Evolutionary conservation across 2,797 vertebrate genomes (phyloP).

Genomic region (Mallotus villosus): DNA sequence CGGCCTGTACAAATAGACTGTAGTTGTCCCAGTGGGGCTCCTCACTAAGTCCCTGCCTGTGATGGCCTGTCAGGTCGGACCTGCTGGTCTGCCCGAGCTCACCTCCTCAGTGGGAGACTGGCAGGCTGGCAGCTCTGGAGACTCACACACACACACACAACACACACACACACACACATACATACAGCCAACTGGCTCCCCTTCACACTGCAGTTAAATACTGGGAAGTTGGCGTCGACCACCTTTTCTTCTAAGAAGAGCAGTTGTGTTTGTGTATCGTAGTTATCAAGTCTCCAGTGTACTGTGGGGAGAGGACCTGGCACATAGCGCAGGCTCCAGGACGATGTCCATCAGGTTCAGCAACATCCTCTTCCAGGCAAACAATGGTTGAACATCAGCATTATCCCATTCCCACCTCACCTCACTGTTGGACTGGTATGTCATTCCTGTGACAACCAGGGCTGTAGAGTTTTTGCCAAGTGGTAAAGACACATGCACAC

Average conservation of each 20-base stretch:
- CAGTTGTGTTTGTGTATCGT: too few species aligned
- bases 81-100: constrained; percentile 14
- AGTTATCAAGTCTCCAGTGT: too few species aligned
- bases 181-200: constrained; percentile 16
- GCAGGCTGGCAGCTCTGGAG: constrained; percentile 32
- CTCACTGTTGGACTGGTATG: neutral
- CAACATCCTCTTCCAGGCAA: too few species aligned
- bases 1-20: neutral
- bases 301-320: neutral
- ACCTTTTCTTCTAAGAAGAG: too few species aligned
- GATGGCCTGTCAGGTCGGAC: constrained; percentile 24
- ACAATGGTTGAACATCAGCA: neutral
- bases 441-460: neutral
- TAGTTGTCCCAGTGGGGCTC: too few species aligned
- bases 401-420: neutral
- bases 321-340: neutral
- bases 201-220: neutral
- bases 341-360: too few species aligned
- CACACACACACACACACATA: constrained; percentile 37
- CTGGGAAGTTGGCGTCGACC: too few species aligned
- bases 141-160: neutral
- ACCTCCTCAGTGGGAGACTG: constrained; percentile 36
- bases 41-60: constrained; percentile 7
- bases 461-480: neutral
- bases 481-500: constrained; percentile 1